Percentiles rank a stretch among this genome's conserved stretches.
These are phyloP conservation scores for Cyaniris semiargus DNA, from an alignment of 2,888 invertebrate species.

Conservation along the genomic window DNA sequence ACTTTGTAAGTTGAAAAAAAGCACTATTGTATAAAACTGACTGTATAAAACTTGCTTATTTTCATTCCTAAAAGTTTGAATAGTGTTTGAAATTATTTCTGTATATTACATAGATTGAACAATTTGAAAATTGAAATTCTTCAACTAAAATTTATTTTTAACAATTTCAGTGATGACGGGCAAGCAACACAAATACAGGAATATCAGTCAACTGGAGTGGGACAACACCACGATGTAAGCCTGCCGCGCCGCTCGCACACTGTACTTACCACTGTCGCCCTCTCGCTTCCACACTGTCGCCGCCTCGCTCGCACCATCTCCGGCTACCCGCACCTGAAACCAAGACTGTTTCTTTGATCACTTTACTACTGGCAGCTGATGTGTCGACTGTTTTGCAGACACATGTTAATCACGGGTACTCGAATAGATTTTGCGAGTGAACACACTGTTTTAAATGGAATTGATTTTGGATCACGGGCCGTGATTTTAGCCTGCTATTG, in stretches of 20 bases:
- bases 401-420: not conserved
- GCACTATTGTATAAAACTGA: no score
- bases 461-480: constrained; percentile 41
- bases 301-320: constrained; percentile 45
- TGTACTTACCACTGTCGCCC: constrained; percentile 50
- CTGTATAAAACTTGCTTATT: no score
- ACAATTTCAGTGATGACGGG: constrained; percentile 72
- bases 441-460: constrained; percentile 40
- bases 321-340: constrained; percentile 37
- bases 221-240: constrained; percentile 89
- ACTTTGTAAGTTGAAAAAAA: not conserved
- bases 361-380: constrained; percentile 22
- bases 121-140: no score
- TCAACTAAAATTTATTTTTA: no score
- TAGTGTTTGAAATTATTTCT: no score
- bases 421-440: not conserved
- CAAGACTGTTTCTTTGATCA: constrained; percentile 2
- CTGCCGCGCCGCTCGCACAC: constrained; percentile 39
- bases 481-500: constrained; percentile 20
- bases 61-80: no score
- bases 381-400: not conserved
- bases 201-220: constrained; percentile 89
- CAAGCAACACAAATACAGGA: constrained; percentile 83
- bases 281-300: constrained; percentile 41
- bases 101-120: no score